Percentiles rank a stretch among this genome's conserved stretches.
phyloP scores from a whole-genome alignment of 2,113 vertebrate species.

The Eulacestoma nigropectus region DNA sequence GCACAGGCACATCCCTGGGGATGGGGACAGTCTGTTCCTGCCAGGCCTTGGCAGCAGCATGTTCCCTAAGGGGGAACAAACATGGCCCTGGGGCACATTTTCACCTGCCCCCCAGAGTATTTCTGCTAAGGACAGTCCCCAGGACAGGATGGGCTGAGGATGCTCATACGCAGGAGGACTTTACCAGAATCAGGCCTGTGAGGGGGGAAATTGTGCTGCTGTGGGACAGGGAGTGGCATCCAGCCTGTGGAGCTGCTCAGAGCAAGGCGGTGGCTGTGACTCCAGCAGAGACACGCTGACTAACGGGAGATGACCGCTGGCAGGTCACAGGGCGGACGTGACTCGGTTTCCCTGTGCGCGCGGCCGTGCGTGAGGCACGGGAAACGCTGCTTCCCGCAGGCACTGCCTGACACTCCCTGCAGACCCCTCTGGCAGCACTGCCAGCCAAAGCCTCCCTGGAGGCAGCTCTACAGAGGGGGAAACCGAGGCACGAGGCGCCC shows the following conservation, averaged over 20 bases:
- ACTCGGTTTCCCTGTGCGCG: background rate
- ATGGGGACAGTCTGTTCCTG: background rate
- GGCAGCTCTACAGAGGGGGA: background rate
- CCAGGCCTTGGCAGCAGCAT: background rate
- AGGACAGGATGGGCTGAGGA: background rate
- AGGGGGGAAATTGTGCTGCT: accelerated
- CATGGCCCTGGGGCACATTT: background rate
- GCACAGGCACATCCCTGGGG: background rate
- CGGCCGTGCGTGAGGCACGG: background rate
- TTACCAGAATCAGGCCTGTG: background rate
- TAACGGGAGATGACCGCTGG: background rate
- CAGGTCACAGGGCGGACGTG: background rate
- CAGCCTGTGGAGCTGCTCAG: background rate
- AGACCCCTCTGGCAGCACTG: background rate
- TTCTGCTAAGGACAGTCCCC: background rate
- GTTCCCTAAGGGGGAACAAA: background rate
- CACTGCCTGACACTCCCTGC: background rate
- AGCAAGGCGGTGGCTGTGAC: background rate
- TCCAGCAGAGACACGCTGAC: background rate
- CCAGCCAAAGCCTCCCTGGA: background rate
- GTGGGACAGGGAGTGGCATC: background rate
- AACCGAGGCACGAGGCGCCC: background rate
- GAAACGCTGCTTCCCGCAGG: background rate
- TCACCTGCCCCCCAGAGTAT: accelerated
- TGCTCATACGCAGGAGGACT: accelerated